These are phyloP conservation scores for Hepsetus odoe DNA, from an alignment of 2,113 vertebrate species.

Conservation along the genomic window DNA sequence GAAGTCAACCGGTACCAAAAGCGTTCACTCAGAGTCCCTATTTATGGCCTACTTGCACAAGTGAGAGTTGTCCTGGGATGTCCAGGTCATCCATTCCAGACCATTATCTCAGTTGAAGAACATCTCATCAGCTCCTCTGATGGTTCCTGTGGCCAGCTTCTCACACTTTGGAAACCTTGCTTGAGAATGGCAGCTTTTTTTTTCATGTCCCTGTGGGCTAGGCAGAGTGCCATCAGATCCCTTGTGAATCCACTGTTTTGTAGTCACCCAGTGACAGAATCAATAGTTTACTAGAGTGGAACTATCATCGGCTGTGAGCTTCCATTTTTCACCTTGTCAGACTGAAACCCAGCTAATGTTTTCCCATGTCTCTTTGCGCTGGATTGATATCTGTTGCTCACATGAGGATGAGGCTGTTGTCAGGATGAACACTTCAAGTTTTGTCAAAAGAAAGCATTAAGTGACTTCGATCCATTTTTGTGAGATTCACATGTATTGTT, in stretches of 20 bases:
- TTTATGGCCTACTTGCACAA: slow-evolving; percentile 43
- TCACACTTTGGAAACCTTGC: slow-evolving; percentile 62
- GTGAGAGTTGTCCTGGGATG: slow-evolving; percentile 58
- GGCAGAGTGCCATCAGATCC: slow-evolving; percentile 64
- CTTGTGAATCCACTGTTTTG: slow-evolving; percentile 54
- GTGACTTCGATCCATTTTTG: not conserved
- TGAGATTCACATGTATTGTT: not conserved
- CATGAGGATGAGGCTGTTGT: slow-evolving; percentile 36
- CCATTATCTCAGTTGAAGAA: slow-evolving; percentile 69
- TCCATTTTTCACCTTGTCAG: slow-evolving; percentile 74
- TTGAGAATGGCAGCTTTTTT: slow-evolving; percentile 57
- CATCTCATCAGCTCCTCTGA: slow-evolving; percentile 58
- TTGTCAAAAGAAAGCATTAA: slow-evolving; percentile 1
- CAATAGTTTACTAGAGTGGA: slow-evolving; percentile 78
- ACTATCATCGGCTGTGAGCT: slow-evolving; percentile 61
- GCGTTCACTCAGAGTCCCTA: slow-evolving; percentile 50
- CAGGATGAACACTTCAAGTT: not conserved
- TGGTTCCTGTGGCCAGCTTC: slow-evolving; percentile 62
- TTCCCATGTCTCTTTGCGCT: slow-evolving; percentile 47
- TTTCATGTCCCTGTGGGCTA: slow-evolving; percentile 59
- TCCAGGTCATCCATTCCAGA: slow-evolving; percentile 48
- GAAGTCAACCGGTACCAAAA: slow-evolving; percentile 30
- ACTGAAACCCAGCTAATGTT: slow-evolving; percentile 74
- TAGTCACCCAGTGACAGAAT: slow-evolving; percentile 62
- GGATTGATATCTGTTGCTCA: slow-evolving; percentile 70